Percentiles rank a stretch among this genome's conserved stretches.
These are phyloP conservation scores for Aradus depressus DNA, from an alignment of 2,888 invertebrate genomes.

Conservation along the genomic window DNA sequence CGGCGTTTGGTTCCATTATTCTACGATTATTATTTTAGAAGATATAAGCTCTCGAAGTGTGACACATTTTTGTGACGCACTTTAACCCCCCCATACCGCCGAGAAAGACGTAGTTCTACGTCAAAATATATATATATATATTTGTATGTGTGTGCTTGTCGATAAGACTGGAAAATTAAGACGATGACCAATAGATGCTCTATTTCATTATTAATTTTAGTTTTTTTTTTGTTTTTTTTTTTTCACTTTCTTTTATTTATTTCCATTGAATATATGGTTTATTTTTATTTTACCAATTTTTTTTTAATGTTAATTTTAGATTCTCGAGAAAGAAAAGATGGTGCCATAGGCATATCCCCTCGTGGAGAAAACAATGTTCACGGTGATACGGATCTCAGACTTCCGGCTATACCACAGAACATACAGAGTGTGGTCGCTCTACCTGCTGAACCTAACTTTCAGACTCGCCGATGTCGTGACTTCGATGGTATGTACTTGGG, in stretches of 20 bases:
- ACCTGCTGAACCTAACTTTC: conserved; percentile 24
- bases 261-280: not conserved
- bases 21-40: too few species aligned
- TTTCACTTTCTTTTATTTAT: not conserved
- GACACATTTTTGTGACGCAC: too few species aligned
- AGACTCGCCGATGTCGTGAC: conserved; percentile 45
- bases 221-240: too few species aligned
- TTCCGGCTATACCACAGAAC: conserved; percentile 43
- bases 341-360: conserved; percentile 17
- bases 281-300: not conserved
- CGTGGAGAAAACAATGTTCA: conserved; percentile 39
- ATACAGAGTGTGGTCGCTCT: conserved; percentile 42
- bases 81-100: too few species aligned
- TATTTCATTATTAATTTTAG: too few species aligned
- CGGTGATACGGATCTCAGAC: conserved; percentile 44
- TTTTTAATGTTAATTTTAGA: conserved; percentile 2
- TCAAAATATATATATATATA: too few species aligned
- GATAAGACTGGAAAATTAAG: too few species aligned
- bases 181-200: too few species aligned
- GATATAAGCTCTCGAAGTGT: too few species aligned
- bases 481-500: conserved; percentile 56
- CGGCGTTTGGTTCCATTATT: too few species aligned
- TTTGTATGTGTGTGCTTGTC: too few species aligned
- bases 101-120: too few species aligned
- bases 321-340: conserved; percentile 21